These are phyloP conservation scores for Diogma glabrata DNA, from an alignment of 2,888 invertebrate genomes.

Conservation along the genomic window DNA sequence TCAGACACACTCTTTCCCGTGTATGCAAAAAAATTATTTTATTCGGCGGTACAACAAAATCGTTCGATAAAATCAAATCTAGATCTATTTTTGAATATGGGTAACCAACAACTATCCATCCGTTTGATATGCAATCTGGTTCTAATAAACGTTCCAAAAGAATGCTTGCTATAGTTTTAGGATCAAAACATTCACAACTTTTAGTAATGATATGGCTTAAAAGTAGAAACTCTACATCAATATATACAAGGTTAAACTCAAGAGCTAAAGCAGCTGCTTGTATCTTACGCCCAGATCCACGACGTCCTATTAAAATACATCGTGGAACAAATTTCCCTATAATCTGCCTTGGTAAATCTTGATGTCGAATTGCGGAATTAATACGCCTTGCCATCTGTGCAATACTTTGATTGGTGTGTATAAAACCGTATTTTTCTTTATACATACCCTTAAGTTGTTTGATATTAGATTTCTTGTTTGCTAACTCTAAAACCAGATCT, in stretches of 20 bases:
- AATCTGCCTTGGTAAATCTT: not conserved
- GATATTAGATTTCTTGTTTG: slow-evolving; percentile 6
- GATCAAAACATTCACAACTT: slow-evolving; percentile 20
- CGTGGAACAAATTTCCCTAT: slow-evolving; percentile 32
- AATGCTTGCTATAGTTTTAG: slow-evolving; percentile 25
- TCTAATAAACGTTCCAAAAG: slow-evolving; percentile 27
- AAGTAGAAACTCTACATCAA: slow-evolving; percentile 37
- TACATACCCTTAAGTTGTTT: slow-evolving; percentile 14
- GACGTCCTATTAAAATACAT: slow-evolving; percentile 42
- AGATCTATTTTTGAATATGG: slow-evolving; percentile 43
- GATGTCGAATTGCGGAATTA: not conserved
- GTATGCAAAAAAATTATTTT: slow-evolving; percentile 31
- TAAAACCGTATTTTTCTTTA: not conserved
- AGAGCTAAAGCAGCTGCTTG: slow-evolving; percentile 40
- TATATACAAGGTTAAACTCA: slow-evolving; percentile 40
- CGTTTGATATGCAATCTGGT: slow-evolving; percentile 41
- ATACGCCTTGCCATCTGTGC: not conserved
- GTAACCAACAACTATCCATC: slow-evolving; percentile 48
- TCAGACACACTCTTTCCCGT: slow-evolving; percentile 23
- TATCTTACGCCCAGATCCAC: slow-evolving; percentile 43
- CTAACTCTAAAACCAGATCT: slow-evolving; percentile 16
- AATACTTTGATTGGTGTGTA: not conserved
- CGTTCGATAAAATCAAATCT: slow-evolving; percentile 36
- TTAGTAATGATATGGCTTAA: slow-evolving; percentile 22
- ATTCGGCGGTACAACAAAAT: slow-evolving; percentile 44